Percentiles rank a stretch among this genome's conserved stretches.
These are phyloP conservation scores for Odontesthes bonariensis DNA, from an alignment of 2,113 vertebrate species.

Conservation along the genomic window DNA sequence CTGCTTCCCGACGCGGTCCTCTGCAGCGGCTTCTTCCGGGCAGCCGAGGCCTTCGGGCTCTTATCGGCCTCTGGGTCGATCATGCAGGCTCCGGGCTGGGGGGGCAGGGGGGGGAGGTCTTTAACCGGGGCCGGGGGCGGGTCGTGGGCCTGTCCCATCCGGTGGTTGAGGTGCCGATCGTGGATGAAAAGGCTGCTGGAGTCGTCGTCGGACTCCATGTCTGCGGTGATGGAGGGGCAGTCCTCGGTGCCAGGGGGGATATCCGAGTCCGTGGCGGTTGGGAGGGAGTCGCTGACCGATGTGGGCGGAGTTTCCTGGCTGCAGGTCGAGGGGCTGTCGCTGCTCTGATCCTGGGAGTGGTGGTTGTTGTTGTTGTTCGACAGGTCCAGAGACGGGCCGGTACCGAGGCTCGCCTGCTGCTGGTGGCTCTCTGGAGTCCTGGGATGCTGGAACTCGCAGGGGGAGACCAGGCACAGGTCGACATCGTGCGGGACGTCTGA, in stretches of 20 bases:
- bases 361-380: constrained; percentile 86
- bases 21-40: constrained; percentile 68
- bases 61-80: constrained; percentile 85
- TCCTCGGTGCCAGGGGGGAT: constrained; percentile 80
- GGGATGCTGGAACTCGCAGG: constrained; percentile 94
- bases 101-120: constrained; percentile 86
- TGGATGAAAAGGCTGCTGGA: constrained; percentile 65
- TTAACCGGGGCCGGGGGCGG: constrained; percentile 86
- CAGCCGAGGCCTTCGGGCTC: constrained; percentile 34
- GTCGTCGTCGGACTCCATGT: constrained; percentile 88
- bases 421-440: constrained; percentile 73
- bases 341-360: constrained; percentile 79
- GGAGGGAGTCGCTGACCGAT: constrained; percentile 87
- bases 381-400: constrained; percentile 69
- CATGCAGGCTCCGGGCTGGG: constrained; percentile 91
- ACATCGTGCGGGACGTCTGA: constrained; percentile 87
- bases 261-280: constrained; percentile 87
- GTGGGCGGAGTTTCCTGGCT: constrained; percentile 86
- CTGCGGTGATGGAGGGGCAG: constrained; percentile 83
- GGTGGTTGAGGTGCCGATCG: constrained; percentile 47
- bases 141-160: constrained; percentile 61
- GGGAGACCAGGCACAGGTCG: constrained; percentile 93
- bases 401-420: constrained; percentile 57
- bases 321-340: constrained; percentile 36
- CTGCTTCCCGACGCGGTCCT: constrained; percentile 22